These are phyloP conservation scores for Sceloporus tristichus DNA, from an alignment of 2,113 vertebrate genomes.

Conservation along the genomic window DNA sequence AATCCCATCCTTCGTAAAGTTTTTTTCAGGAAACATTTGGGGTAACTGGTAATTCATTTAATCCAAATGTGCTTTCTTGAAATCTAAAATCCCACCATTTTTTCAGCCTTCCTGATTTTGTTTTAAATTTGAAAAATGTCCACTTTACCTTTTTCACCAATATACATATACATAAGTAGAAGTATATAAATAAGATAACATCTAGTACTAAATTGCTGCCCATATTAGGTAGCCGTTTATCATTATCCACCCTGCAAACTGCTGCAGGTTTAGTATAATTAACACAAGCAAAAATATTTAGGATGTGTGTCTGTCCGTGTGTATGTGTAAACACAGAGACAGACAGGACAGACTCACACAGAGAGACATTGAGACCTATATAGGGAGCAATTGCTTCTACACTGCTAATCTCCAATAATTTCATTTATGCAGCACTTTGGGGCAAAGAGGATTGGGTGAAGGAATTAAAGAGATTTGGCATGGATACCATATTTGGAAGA, in stretches of 20 bases:
- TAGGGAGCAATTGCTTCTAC: conserved; percentile 55
- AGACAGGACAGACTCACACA: not conserved
- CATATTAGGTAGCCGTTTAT: conserved; percentile 17
- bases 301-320: conserved; percentile 30
- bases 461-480: conserved; percentile 70
- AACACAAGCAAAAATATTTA: conserved; percentile 59
- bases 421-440: conserved; percentile 55
- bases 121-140: conserved; percentile 28
- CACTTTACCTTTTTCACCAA: not conserved
- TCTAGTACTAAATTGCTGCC: conserved; percentile 50
- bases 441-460: conserved; percentile 62
- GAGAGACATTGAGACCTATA: conserved; percentile 17
- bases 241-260: conserved; percentile 47
- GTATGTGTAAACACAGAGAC: not conserved
- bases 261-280: conserved; percentile 59
- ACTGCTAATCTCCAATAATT: conserved; percentile 61
- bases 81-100: not conserved
- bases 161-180: conserved; percentile 41
- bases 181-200: conserved; percentile 24
- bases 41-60: not conserved
- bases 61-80: too few relatives aligned
- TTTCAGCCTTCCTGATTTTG: not conserved
- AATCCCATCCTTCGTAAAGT: too few relatives aligned
- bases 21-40: too few relatives aligned
- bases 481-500: conserved; percentile 64